Evolutionary conservation across 2,888 invertebrate species (phyloP).

Genomic region (Amblyteles armatorius): DNA sequence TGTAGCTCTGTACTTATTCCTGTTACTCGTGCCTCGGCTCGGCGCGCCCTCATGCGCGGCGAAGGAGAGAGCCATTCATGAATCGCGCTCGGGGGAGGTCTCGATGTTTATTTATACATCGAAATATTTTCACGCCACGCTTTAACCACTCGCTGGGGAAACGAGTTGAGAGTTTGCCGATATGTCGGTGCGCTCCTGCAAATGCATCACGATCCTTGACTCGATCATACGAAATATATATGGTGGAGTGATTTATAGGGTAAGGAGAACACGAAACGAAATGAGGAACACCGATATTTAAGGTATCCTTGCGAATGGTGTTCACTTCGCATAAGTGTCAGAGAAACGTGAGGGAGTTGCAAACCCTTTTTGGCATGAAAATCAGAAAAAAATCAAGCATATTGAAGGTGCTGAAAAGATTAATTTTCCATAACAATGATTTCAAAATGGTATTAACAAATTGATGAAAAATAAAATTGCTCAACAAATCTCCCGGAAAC

Average conservation of each 20-base stretch:
- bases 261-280: neutral
- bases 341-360: too few species aligned
- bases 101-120: conserved; percentile 78
- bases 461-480: too few species aligned
- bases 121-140: conserved; percentile 64
- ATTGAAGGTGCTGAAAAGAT: too few species aligned
- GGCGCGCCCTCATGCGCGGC: neutral
- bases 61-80: conserved; percentile 76
- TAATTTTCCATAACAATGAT: too few species aligned
- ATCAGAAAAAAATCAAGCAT: too few species aligned
- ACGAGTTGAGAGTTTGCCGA: neutral
- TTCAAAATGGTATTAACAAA: too few species aligned
- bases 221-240: neutral
- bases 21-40: conserved; percentile 5
- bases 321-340: too few species aligned
- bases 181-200: neutral
- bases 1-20: conserved; percentile 16
- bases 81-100: conserved; percentile 73
- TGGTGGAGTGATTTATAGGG: neutral
- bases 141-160: conserved; percentile 1
- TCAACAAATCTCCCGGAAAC: too few species aligned
- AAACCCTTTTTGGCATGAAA: too few species aligned
- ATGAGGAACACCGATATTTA: neutral
- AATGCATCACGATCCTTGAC: neutral
- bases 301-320: too few species aligned